Percentiles rank a stretch among this genome's conserved stretches.
phyloP scores from a whole-genome alignment of 2,113 vertebrate species.

The Pyxicephalus adspersus region DNA sequence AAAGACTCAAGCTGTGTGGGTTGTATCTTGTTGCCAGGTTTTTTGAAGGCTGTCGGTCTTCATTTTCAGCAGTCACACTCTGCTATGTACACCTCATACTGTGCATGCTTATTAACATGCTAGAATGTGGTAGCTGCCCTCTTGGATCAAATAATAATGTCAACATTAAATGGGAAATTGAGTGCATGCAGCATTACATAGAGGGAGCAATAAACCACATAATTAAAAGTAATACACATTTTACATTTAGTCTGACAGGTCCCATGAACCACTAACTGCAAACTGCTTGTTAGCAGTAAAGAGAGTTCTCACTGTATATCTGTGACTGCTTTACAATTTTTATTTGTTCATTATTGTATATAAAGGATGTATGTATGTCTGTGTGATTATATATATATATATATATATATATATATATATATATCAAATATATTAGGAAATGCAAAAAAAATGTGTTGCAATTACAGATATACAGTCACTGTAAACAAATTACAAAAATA shows the following conservation, averaged over 20 bases:
- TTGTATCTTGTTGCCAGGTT: not conserved
- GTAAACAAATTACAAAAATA: too few species aligned
- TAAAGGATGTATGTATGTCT: not conserved
- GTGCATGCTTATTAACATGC: slow-evolving; percentile 49
- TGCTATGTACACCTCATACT: slow-evolving; percentile 32
- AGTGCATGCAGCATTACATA: slow-evolving; percentile 33
- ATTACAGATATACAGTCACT: too few species aligned
- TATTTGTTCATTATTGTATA: not conserved
- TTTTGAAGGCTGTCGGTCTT: slow-evolving; percentile 6
- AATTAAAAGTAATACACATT: slow-evolving; percentile 50
- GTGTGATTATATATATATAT: too few species aligned
- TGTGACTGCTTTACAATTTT: slow-evolving; percentile 13
- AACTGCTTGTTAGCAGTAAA: slow-evolving; percentile 34
- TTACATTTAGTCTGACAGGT: slow-evolving; percentile 48
- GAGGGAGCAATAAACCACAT: slow-evolving; percentile 51
- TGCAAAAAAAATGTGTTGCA: too few species aligned
- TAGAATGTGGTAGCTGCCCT: slow-evolving; percentile 36
- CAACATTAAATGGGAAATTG: slow-evolving; percentile 53
- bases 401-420: too few species aligned
- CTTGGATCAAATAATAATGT: slow-evolving; percentile 49
- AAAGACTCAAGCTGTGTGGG: not conserved
- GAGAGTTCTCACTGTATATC: slow-evolving; percentile 26
- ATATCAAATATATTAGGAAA: too few species aligned
- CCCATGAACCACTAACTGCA: slow-evolving; percentile 35
- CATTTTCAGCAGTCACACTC: slow-evolving; percentile 35